Base-by-base conservation (phyloP, 2,888 invertebrate species). In the Choristoneura rosaceana region DNA sequence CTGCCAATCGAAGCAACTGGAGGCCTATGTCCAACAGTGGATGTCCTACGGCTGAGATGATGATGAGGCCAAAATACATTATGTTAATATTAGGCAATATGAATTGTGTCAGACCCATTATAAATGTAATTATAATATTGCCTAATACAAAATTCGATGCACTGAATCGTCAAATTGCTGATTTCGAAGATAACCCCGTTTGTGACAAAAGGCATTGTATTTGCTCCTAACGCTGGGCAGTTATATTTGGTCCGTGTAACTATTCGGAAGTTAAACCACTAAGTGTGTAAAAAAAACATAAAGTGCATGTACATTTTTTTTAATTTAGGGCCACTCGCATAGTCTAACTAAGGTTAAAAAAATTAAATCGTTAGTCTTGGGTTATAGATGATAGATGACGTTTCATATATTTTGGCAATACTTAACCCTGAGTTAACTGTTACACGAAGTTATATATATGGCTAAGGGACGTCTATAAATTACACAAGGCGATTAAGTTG, bases 221-320 rank as follows among this genome's bases (percentile, higher is more conserved):
- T 59, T 41, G 45, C 43, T n/a, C 58, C 62, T 47, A 70, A 45
- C 50, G 58, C 67, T 52, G 34, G 52, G 38, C 70, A 71, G 67
- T 74, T 25, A 8, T 60, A 64, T 50, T 64, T 38, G 17, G 25
- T 55, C 59, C n/a, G n/a, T 52, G 55, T 12, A 64, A 43, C 52
- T 33, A 60, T 60, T 61, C 66, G 70, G 60, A 70, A 43, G 43
- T 41, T 17, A 25, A 47, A 17, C 9, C 12, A 33, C 50, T 15
- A 25, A 25, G 25, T 25, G 25, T 12, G 10, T 17, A 12, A 62
- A 43, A 45, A 25, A 45, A 45, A 8, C 34, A n/a, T 61, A 52
- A 76, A 92, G 92, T 43, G 10, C 10, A 10, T 43, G 3, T 43
- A 10, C 43, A 38, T 38, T 25, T 25, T 25, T 25, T 25, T 25